Percentiles rank a stretch among this genome's conserved stretches.
phyloP scores from a whole-genome alignment of 2,797 vertebrate species.

The Kryptolebias ocellatus region DNA sequence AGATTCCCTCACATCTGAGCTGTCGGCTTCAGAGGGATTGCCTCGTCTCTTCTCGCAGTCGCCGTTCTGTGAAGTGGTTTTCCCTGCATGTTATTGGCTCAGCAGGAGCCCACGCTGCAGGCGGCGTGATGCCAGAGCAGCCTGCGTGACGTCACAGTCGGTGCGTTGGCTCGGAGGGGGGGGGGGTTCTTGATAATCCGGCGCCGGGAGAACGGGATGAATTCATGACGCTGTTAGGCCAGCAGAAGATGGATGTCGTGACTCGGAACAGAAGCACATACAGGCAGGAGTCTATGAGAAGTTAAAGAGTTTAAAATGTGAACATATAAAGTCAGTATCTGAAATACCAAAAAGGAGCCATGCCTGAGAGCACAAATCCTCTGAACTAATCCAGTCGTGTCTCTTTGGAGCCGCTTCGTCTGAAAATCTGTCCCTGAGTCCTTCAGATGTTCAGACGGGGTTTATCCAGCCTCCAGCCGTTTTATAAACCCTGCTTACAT shows the following conservation, averaged over 20 bases:
- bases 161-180: constrained; percentile 12
- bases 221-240: constrained; percentile 11
- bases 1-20: constrained; percentile 53
- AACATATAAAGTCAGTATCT: not conserved
- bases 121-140: constrained; percentile 13
- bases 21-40: constrained; percentile 69
- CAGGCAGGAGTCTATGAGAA: not conserved
- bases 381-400: not conserved
- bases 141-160: constrained; percentile 42
- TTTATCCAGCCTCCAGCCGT: too few relatives aligned
- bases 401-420: not conserved
- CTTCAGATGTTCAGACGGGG: too few relatives aligned
- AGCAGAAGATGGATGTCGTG: constrained; percentile 14
- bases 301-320: not conserved
- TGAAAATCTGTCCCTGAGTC: not conserved
- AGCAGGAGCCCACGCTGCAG: not conserved
- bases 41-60: constrained; percentile 45
- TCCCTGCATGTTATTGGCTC: constrained; percentile 15
- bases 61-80: constrained; percentile 49
- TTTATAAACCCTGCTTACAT: too few relatives aligned
- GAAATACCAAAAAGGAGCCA: too few relatives aligned
- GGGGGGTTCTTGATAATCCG: constrained; percentile 29
- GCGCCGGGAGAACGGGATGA: constrained; percentile 19
- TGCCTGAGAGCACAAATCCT: not conserved
- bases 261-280: constrained; percentile 6